Base-by-base conservation (phyloP, 2,113 vertebrate species). In the Dascyllus trimaculatus region DNA sequence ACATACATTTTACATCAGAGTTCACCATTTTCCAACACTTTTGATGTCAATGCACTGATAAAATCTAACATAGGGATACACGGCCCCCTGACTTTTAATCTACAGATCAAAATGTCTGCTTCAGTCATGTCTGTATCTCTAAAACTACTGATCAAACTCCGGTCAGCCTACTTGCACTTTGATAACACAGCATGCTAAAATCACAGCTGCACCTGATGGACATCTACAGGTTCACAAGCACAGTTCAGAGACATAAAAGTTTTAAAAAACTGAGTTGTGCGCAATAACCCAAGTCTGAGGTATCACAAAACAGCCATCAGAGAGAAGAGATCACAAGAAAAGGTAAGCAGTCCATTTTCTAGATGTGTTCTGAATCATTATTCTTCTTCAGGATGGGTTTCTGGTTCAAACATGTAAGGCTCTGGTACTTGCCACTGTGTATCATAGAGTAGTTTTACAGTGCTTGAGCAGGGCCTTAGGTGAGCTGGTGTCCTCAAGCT, bases 1-100 rank as follows among this genome's bases (percentile, higher is more conserved):
- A 65, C 68, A 71, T 21, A 26, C 35, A 58, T 74, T 74, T 75
- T 21, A 45, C 52, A 67, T 43, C 26, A 49, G n/a, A 57, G 52
- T 19, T 69, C 45, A 61, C 49, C 14, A 48, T 18, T 64, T 59
- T 15, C 11, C 29, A 75, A 46, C 4, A 13, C 24, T 35, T 58
- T 52, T 56, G 40, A 25, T 48, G 15, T 18, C 11, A 66, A 65
- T 45, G 26, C 1, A 18, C 51, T 25, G 19, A 56, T 46, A 51
- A 64, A 43, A 63, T 9, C 2, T 1, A 69, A 17, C 24, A 52
- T 8, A 56, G 22, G 61, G 2, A 17, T 48, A 22, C 43, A 51
- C 19, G 11, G 38, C 38, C 40, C 21, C 22, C 29, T 29, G n/a
- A 73, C 35, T 62, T 74, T 13, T 57, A n/a, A 51, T 65, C 52